Conservation (phyloP, 2,113 vertebrate species). For the Dipodomys spectabilis region DNA sequence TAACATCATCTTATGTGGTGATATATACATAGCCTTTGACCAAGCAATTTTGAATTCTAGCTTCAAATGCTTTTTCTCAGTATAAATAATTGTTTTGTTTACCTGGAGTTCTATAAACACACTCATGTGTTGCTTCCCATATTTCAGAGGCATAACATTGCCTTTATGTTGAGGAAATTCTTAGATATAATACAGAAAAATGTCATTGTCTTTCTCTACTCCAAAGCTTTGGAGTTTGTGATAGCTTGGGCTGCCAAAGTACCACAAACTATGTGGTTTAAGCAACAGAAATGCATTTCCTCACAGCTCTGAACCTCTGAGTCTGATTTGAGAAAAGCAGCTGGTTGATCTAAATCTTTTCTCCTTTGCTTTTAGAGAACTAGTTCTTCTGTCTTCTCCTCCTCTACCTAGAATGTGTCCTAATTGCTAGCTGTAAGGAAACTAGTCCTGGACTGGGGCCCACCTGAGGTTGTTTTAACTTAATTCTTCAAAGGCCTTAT, state of each 20-base stretch:
- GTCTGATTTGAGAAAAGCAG: neutral
- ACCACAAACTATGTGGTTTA: neutral
- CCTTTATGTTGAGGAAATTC: neutral
- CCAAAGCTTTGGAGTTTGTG: neutral
- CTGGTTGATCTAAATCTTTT: neutral
- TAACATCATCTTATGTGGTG: too few relatives aligned
- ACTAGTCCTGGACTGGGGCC: neutral
- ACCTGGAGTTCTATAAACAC: neutral
- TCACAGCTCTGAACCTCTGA: neutral
- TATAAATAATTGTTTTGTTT: constrained; percentile 26
- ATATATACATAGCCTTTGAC: too few relatives aligned
- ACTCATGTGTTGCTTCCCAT: neutral
- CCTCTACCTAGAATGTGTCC: neutral
- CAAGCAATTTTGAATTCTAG: constrained; percentile 27
- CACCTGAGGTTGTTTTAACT: neutral
- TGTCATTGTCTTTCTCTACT: neutral
- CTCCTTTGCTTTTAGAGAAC: neutral
- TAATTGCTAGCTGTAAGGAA: neutral
- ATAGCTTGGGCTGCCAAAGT: neutral
- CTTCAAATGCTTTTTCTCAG: constrained; percentile 29
- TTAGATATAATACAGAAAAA: neutral
- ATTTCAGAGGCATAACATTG: neutral
- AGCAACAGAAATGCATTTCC: neutral
- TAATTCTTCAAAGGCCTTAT: neutral
- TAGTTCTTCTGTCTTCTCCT: neutral